Evolutionary conservation across 2,113 vertebrate species (phyloP).

Genomic region (Eubucco bourcierii): DNA sequence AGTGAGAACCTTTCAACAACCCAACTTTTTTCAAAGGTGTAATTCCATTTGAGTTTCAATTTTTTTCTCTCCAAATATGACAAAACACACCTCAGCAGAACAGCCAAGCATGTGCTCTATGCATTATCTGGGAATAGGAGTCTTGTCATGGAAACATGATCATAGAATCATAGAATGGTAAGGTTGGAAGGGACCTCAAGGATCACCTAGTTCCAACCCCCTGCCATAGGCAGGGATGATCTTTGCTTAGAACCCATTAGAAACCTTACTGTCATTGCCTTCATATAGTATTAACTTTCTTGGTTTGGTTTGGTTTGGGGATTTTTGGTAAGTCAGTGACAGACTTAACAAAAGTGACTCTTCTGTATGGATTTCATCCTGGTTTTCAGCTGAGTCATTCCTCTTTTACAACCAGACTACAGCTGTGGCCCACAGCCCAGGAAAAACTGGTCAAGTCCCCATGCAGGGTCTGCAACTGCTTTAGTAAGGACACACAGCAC

Average conservation of each 20-base stretch:
- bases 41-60: not conserved
- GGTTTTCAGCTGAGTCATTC: not conserved
- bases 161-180: too few species aligned
- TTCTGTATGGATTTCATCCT: not conserved
- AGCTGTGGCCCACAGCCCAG: not conserved
- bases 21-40: conserved; percentile 13
- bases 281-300: not conserved
- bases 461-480: rapidly evolving
- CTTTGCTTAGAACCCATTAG: conserved; percentile 5
- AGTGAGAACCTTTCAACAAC: not conserved
- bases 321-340: not conserved
- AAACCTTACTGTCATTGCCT: not conserved
- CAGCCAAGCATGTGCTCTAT: not conserved
- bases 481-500: not conserved
- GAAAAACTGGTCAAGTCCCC: not conserved
- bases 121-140: conserved; percentile 17
- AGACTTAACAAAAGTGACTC: not conserved
- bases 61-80: conserved; percentile 31
- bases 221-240: too few species aligned
- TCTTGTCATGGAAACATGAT: conserved; percentile 65
- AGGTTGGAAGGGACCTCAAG: too few species aligned
- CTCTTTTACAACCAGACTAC: not conserved
- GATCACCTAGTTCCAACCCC: too few species aligned
- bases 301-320: too few species aligned
- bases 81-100: conserved; percentile 50